Conservation (phyloP, 2,888 invertebrate genomes). For the Antitype chi region DNA sequence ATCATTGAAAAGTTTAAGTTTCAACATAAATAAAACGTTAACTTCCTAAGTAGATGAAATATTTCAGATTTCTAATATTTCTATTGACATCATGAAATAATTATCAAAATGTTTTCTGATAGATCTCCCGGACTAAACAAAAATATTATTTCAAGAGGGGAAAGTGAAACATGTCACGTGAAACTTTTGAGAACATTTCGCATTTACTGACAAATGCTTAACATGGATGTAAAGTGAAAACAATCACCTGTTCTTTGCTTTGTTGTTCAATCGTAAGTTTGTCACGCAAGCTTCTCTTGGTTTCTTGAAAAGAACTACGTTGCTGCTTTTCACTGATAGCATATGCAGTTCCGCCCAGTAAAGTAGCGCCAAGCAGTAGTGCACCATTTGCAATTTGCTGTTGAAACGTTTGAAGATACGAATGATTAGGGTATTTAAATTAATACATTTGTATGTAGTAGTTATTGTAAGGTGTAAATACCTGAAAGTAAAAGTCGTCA, state of each 20-base stretch:
- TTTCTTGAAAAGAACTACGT: conserved; percentile 96
- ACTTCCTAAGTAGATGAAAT: background rate
- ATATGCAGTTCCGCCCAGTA: conserved; percentile 92
- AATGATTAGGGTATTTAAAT: background rate
- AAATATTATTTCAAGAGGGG: background rate
- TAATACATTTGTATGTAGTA: background rate
- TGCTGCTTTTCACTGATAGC: conserved; percentile 96
- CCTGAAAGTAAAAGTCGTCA: conserved; percentile 84
- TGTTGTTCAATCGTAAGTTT: conserved; percentile 98
- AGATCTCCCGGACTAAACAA: background rate
- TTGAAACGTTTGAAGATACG: conserved; percentile 53
- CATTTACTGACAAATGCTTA: conserved; percentile 1
- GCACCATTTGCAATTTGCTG: conserved; percentile 94
- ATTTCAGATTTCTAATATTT: background rate
- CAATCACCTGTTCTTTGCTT: conserved; percentile 95
- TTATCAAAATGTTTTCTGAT: background rate
- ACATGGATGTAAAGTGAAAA: conserved; percentile 16
- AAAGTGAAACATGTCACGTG: background rate
- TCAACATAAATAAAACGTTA: background rate
- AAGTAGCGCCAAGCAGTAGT: conserved; percentile 93
- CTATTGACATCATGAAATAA: background rate
- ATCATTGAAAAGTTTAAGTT: background rate
- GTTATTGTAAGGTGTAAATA: conserved; percentile 58
- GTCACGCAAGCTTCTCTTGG: conserved; percentile 97
- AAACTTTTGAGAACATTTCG: conserved; percentile 5